Evolutionary conservation across 2,113 vertebrate species (phyloP).

Genomic region (Hypocryptadius cinnamomeus): DNA sequence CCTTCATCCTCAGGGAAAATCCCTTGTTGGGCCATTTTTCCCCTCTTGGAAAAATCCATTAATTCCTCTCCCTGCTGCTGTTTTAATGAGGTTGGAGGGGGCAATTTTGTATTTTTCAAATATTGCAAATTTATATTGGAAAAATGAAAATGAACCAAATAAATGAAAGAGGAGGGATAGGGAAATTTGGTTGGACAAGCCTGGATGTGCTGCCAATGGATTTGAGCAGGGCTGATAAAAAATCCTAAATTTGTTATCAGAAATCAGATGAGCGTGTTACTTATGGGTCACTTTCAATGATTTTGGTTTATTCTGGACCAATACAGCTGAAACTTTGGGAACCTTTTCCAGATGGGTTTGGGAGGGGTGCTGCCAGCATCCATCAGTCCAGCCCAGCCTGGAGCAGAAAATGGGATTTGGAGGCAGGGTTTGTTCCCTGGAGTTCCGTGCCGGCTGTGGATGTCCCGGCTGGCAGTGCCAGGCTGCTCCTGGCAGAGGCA

Average conservation of each 20-base stretch:
- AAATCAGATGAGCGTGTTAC: background rate
- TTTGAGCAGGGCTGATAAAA: background rate
- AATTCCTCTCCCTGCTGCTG: background rate
- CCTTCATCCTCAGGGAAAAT: background rate
- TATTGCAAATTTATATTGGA: too few relatives aligned
- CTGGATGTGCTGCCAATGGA: background rate
- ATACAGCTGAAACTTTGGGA: background rate
- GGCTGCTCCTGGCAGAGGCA: background rate
- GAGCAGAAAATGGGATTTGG: background rate
- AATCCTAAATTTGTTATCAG: background rate
- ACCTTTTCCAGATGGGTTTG: background rate
- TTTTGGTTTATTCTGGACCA: background rate
- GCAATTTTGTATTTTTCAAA: background rate
- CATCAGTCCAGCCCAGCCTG: rapidly evolving
- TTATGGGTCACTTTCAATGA: background rate
- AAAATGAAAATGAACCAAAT: background rate
- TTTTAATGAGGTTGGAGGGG: background rate
- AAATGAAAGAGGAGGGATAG: background rate
- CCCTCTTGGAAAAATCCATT: background rate
- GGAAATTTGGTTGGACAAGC: background rate
- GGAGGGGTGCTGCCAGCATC: background rate
- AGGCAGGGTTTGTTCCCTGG: rapidly evolving
- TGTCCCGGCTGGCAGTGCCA: background rate
- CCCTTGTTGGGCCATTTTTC: background rate
- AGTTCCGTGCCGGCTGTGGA: rapidly evolving